phyloP scores from a whole-genome alignment of 2,113 vertebrate genomes.

The Actenoides lindsayi region DNA sequence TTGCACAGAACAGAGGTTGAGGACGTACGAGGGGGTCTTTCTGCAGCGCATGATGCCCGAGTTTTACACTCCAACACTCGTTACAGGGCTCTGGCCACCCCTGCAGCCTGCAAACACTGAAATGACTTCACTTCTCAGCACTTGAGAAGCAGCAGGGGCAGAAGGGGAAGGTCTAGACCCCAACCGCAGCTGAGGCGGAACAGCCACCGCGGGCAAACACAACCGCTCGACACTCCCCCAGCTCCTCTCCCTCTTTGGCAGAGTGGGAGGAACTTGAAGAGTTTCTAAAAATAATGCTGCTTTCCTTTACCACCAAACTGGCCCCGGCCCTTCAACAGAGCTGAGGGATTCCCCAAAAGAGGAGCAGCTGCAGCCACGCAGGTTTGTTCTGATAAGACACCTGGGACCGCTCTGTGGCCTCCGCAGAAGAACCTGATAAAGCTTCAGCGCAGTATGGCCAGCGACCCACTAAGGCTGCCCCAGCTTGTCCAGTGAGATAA shows the following conservation, averaged over 20 bases:
- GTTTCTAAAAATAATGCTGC: background rate
- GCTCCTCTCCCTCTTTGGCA: too few relatives aligned
- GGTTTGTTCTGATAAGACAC: background rate
- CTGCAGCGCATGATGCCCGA: background rate
- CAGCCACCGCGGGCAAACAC: background rate
- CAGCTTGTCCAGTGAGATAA: background rate
- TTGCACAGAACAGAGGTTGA: background rate
- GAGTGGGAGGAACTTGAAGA: background rate
- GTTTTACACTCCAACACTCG: background rate
- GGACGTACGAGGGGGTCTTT: background rate
- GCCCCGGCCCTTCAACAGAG: background rate
- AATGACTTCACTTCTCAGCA: background rate
- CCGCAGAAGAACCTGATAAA: fast-evolving
- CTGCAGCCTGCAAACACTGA: background rate
- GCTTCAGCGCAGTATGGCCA: too few relatives aligned
- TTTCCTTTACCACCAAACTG: background rate
- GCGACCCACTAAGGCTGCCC: fast-evolving
- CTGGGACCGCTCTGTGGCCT: background rate
- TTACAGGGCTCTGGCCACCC: background rate
- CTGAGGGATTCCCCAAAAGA: background rate
- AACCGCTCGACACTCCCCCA: background rate
- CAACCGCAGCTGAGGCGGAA: background rate
- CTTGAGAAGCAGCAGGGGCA: background rate
- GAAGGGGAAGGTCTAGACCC: background rate
- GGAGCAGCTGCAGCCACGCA: fast-evolving